Conservation (phyloP, 1,140 invertebrate genomes). For the Halyomorpha halys region DNA sequence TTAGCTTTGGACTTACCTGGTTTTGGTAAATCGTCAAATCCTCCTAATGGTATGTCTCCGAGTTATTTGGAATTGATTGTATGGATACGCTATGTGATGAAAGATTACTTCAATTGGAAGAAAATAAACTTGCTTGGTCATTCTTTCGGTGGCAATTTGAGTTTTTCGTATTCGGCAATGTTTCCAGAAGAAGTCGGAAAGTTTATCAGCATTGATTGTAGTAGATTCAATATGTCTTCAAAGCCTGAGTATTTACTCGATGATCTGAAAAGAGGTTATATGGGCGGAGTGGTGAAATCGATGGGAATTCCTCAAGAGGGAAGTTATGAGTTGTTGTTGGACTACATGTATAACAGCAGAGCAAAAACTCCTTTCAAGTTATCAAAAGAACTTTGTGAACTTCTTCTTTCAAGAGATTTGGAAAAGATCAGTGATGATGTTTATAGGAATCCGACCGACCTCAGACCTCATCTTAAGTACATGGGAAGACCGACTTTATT, state of each 20-base stretch:
- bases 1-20: conserved; percentile 68
- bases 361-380: neutral
- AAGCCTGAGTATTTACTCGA: neutral
- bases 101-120: conserved; percentile 65
- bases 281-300: neutral
- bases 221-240: conserved; percentile 8
- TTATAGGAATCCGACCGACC: conserved; percentile 56
- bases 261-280: neutral
- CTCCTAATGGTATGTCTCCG: conserved; percentile 53
- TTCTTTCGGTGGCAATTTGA: conserved; percentile 65
- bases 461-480: conserved; percentile 45
- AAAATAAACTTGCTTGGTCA: conserved; percentile 67
- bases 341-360: neutral
- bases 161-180: conserved; percentile 64
- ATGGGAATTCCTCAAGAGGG: neutral
- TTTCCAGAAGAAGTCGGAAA: conserved; percentile 60
- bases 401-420: conserved; percentile 62
- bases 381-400: conserved; percentile 44
- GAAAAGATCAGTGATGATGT: conserved; percentile 34
- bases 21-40: conserved; percentile 70
- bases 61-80: conserved; percentile 41
- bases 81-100: conserved; percentile 38
- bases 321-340: neutral
- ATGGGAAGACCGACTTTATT: conserved; percentile 22
- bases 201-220: conserved; percentile 59